phyloP scores from a whole-genome alignment of 2,888 invertebrate species.

The Amblyteles armatorius region DNA sequence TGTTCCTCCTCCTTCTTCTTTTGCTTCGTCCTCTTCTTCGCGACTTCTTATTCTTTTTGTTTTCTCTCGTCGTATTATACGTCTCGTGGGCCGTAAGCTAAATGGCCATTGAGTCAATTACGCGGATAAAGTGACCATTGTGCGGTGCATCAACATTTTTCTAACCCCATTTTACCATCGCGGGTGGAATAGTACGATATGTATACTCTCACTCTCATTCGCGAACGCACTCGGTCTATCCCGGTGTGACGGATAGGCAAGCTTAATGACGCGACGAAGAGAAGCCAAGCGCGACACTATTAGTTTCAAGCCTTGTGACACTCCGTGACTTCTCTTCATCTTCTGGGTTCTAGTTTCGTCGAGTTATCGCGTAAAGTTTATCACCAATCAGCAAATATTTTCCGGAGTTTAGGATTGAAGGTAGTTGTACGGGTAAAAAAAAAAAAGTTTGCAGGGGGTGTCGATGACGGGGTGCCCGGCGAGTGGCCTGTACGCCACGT shows the following conservation, averaged over 20 bases:
- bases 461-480: slow-evolving; percentile 25
- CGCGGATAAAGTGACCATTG: slow-evolving; percentile 82
- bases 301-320: slow-evolving; percentile 29
- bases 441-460: slow-evolving; percentile 32
- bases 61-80: slow-evolving; percentile 47
- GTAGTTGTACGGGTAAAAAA: not conserved
- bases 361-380: slow-evolving; percentile 28
- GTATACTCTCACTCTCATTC: slow-evolving; percentile 41
- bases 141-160: slow-evolving; percentile 81
- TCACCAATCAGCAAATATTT: slow-evolving; percentile 36
- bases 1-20: slow-evolving; percentile 48
- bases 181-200: slow-evolving; percentile 46
- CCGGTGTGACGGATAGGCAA: slow-evolving; percentile 69
- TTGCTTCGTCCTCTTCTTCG: slow-evolving; percentile 24
- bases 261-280: slow-evolving; percentile 71
- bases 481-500: slow-evolving; percentile 55
- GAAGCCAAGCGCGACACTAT: slow-evolving; percentile 36
- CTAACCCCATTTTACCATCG: slow-evolving; percentile 77
- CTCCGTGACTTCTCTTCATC: not conserved
- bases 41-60: slow-evolving; percentile 30
- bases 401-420: not conserved
- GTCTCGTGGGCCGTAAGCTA: slow-evolving; percentile 76
- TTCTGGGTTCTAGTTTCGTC: slow-evolving; percentile 33
- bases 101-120: slow-evolving; percentile 83
- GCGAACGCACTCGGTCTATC: slow-evolving; percentile 42